Base-by-base conservation (phyloP, 2,888 invertebrate species). In the Drosophila atripex region DNA sequence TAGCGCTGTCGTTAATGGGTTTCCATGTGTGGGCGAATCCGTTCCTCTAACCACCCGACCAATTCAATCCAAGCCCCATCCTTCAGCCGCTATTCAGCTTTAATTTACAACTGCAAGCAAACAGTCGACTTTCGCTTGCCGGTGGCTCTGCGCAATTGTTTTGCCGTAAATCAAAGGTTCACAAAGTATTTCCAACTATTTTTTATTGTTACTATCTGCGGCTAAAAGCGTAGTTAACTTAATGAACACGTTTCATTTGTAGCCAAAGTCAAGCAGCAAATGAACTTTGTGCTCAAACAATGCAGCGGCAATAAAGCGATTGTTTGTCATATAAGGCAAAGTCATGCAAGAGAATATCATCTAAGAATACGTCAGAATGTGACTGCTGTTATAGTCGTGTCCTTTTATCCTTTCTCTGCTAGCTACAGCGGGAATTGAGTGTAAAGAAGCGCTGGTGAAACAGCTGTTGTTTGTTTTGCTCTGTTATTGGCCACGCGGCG, bases 1-100 rank as follows among this genome's bases (percentile, higher is more conserved):
- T 86, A 86, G 72, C 77, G 52, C 69, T 84, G 85, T 71, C 85
- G 68, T 78, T 82, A 86, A 82, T 86, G 82, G 80, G 58, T 73
- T 59, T 49, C 21, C 53, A 52, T 53, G 41, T 59, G 51, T 16
- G 32, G 38, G 32, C 32, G 21, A 18, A 11, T 45, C 25, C 16
- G 8, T 38, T 21, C 25, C 35, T 9, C 7, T 14, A 23, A 32
- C 14, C 30, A 18, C 21, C 43, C 43, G 5, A 49, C 43, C 11
- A 49, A 12, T 43, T 12, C 43, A 43, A 43, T 16, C 8, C 2
- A 25, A 32, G 18, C 12, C n/a, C 14, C 23, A 3, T 14, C 28
- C 3, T 21, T 14, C 51, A 25, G 51, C 52, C 47, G 43, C 47
- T 38, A 45, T 57, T 50, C 45, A 50, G 65, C 65, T 58, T 72